phyloP scores from a whole-genome alignment of 2,888 invertebrate species.

The Aphidius colemani region DNA sequence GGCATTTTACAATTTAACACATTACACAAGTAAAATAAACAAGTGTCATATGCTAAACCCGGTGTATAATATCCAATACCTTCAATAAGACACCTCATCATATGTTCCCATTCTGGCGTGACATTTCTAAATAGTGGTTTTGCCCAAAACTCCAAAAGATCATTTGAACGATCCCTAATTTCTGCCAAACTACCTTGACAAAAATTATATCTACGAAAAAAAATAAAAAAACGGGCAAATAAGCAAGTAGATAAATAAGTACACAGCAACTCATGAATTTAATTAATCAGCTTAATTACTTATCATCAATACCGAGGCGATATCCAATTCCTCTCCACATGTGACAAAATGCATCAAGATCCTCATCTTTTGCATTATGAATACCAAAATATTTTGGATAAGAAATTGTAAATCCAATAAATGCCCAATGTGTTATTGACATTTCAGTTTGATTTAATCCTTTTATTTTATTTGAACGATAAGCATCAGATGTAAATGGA shows the following conservation, averaged over 20 bases:
- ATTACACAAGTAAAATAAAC: slow-evolving; percentile 48
- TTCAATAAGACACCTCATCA: slow-evolving; percentile 54
- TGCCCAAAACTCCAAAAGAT: slow-evolving; percentile 48
- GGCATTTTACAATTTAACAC: slow-evolving; percentile 46
- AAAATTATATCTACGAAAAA: slow-evolving; percentile 50
- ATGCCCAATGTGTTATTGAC: slow-evolving; percentile 63
- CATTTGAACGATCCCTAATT: slow-evolving; percentile 44
- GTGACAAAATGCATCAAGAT: slow-evolving; percentile 63
- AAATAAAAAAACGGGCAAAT: too few species aligned
- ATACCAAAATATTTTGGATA: slow-evolving; percentile 60
- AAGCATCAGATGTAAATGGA: slow-evolving; percentile 32
- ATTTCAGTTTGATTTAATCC: slow-evolving; percentile 63
- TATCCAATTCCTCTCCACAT: slow-evolving; percentile 64
- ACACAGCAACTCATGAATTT: background rate
- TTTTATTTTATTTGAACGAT: slow-evolving; percentile 1
- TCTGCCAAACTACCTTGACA: slow-evolving; percentile 54
- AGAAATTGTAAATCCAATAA: slow-evolving; percentile 60
- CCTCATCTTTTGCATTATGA: slow-evolving; percentile 53
- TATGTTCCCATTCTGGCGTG: slow-evolving; percentile 58
- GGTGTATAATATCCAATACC: slow-evolving; percentile 51
- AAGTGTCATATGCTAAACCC: slow-evolving; percentile 42
- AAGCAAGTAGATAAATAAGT: background rate
- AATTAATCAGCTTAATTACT: slow-evolving; percentile 37
- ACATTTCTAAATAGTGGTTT: slow-evolving; percentile 51
- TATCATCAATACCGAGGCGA: slow-evolving; percentile 60